These are phyloP conservation scores for Peromyscus melanophrys DNA, from an alignment of 2,797 vertebrate genomes.

Conservation along the genomic window DNA sequence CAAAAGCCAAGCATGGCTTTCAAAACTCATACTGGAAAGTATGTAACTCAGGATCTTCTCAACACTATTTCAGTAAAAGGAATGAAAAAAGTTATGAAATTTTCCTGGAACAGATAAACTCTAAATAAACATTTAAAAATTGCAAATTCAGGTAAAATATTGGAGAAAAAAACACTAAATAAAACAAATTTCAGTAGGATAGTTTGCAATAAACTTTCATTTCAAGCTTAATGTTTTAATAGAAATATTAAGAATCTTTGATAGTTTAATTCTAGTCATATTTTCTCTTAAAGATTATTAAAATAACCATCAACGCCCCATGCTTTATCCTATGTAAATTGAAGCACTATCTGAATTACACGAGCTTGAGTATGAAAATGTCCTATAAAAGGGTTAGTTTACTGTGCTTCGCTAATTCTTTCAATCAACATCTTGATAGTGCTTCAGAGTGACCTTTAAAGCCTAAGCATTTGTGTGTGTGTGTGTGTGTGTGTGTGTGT, in stretches of 20 bases:
- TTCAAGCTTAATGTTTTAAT: not conserved
- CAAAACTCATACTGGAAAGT: constrained; percentile 51
- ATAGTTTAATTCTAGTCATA: not conserved
- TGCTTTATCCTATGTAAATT: not conserved
- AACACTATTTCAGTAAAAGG: constrained; percentile 33
- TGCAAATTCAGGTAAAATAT: constrained; percentile 35
- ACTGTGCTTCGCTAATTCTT: not conserved
- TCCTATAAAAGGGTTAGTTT: not conserved
- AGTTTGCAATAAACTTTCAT: not conserved
- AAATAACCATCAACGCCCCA: not conserved
- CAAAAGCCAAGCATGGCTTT: constrained; percentile 10
- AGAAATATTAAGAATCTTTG: not conserved
- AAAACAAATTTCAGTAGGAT: constrained; percentile 42
- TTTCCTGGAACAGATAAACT: constrained; percentile 63
- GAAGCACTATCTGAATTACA: not conserved
- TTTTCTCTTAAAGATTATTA: not conserved
- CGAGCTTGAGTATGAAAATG: not conserved
- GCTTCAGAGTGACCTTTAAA: not conserved
- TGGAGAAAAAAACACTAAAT: not conserved
- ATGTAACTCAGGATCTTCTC: not conserved
- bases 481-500: not conserved
- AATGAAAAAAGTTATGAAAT: constrained; percentile 35
- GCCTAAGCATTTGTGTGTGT: not conserved
- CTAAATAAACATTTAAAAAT: constrained; percentile 61
- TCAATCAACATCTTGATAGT: not conserved